phyloP scores from a whole-genome alignment of 2,797 vertebrate species.

The Dicrostonyx torquatus region DNA sequence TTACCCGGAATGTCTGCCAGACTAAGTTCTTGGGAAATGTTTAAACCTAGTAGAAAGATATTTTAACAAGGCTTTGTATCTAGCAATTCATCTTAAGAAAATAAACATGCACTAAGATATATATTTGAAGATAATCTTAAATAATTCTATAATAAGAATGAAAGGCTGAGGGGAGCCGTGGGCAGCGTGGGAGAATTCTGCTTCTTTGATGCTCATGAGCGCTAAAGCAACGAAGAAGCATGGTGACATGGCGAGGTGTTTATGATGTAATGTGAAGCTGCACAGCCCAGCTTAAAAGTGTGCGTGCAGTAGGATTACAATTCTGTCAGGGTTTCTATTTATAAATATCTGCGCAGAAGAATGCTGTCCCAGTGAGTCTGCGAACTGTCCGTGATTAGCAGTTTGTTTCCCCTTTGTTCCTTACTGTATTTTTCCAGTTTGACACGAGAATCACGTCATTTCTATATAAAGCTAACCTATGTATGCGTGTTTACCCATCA shows the following conservation, averaged over 20 bases:
- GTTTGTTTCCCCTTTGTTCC: neutral
- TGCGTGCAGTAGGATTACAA: neutral
- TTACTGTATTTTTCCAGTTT: constrained; percentile 11
- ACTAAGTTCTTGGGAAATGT: neutral
- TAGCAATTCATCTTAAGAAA: neutral
- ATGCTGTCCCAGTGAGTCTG: neutral
- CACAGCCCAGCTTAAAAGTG: neutral
- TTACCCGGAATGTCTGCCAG: neutral
- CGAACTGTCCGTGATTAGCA: neutral
- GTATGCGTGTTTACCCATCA: too few relatives aligned
- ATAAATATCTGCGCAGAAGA: neutral
- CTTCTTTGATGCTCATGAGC: neutral
- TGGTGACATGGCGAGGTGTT: neutral
- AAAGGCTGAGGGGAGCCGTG: neutral
- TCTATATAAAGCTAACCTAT: neutral
- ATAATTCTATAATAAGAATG: neutral
- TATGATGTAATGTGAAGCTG: neutral
- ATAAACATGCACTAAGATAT: neutral
- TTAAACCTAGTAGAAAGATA: neutral
- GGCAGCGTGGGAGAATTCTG: neutral
- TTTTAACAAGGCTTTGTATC: neutral
- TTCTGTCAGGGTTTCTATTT: neutral
- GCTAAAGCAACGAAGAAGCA: neutral
- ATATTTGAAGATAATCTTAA: neutral
- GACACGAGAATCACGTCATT: neutral